Percentiles rank a stretch among this genome's conserved stretches.
Conservation (phyloP, 2,797 vertebrate genomes). For the Taeniopygia guttata region DNA sequence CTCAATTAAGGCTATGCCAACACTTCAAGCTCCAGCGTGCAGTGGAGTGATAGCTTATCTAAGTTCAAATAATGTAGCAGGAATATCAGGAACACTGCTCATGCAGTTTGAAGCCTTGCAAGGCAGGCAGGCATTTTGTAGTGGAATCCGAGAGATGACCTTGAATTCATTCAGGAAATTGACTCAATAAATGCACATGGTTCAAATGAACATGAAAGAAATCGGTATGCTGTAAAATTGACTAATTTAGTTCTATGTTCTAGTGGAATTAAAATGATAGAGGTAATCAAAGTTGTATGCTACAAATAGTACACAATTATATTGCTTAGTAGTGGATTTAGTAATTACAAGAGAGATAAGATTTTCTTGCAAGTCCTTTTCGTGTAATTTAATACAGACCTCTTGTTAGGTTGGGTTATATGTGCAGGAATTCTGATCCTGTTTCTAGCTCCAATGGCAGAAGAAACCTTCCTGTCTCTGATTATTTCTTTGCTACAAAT, state of each 20-base stretch:
- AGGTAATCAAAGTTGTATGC: background rate
- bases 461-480: background rate
- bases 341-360: background rate
- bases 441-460: background rate
- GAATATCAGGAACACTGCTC: background rate
- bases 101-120: background rate
- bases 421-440: background rate
- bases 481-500: background rate
- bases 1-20: background rate
- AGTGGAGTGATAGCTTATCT: background rate
- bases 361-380: slow-evolving; percentile 4
- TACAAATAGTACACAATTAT: background rate
- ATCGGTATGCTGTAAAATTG: background rate
- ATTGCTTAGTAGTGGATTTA: background rate
- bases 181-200: background rate
- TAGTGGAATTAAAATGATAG: background rate
- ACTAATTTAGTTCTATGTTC: background rate
- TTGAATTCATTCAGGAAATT: background rate
- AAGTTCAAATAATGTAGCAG: background rate
- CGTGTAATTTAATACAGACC: background rate
- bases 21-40: background rate
- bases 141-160: background rate
- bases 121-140: background rate
- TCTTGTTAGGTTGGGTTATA: background rate
- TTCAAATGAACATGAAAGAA: background rate